A percentile compares a stretch with the other conserved stretches of the same genome.
Evolutionary conservation across 2,113 vertebrate genomes (phyloP).

Genomic region (western clawed frog (Xenopus tropicalis)): DNA sequence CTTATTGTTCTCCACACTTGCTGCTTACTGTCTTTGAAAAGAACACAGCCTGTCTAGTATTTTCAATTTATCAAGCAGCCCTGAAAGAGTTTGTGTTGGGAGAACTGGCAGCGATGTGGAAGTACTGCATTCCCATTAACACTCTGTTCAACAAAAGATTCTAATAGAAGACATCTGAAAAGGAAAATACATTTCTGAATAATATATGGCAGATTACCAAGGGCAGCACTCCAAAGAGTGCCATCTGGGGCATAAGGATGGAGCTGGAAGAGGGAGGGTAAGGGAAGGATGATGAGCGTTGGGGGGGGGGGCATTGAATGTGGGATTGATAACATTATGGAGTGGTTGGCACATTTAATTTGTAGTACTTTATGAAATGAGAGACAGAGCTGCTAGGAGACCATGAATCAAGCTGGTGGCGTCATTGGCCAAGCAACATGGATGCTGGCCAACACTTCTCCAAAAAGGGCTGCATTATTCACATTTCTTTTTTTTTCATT

Average conservation of each 20-base stretch:
- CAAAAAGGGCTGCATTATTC: conserved; percentile 11
- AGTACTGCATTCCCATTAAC: conserved; percentile 56
- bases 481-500: conserved; percentile 7
- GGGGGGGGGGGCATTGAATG: conserved; percentile 22
- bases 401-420: conserved; percentile 46
- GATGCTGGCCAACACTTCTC: conserved; percentile 25
- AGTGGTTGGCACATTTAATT: conserved; percentile 52
- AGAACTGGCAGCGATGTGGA: conserved; percentile 55
- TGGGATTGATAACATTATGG: conserved; percentile 54
- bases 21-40: neutral
- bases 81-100: conserved; percentile 3
- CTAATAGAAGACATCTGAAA: conserved; percentile 62
- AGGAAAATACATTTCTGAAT: conserved; percentile 61
- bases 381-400: conserved; percentile 45
- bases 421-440: conserved; percentile 17
- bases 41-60: neutral
- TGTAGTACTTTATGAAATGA: conserved; percentile 42
- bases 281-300: conserved; percentile 22
- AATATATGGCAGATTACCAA: conserved; percentile 63
- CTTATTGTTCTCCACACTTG: neutral
- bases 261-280: conserved; percentile 55
- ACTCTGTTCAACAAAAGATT: conserved; percentile 59
- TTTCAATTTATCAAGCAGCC: conserved; percentile 8
- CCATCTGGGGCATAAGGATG: conserved; percentile 65
- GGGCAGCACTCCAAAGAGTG: conserved; percentile 65